Evolutionary conservation across 2,888 invertebrate genomes (phyloP), one percentile per base, ranked within the genome.

Genomic region (Eupithecia subfuscata): DNA sequence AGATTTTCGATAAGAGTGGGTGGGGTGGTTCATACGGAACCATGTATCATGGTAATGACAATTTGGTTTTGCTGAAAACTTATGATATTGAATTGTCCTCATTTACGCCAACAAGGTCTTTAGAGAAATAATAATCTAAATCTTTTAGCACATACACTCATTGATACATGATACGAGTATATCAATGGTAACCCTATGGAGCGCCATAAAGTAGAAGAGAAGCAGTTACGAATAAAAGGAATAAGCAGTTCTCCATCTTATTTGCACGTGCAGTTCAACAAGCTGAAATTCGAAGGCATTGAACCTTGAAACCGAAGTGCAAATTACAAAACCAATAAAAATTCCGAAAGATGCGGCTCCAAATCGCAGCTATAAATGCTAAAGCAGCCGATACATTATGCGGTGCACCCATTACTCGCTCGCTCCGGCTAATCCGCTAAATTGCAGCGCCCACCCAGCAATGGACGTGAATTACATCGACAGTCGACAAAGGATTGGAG

Each of bases 391-490:
- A 81, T 81, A 76, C 63, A 79, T 81, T 80, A 78, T 75, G 75
- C 73, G 75, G 79, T 77, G 25, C 75, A 73, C 79, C 79, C 79
- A 81, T 81, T 79, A 80, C 81, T 74, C 74, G 79, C 72, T 73
- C 74, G 76, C 73, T 76, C 77, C 71, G 72, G 77, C 78, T 80
- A 82, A 82, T 82, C 79, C 80, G 71, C 75, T 71, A 79, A 78
- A 79, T 78, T 78, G 79, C 79, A 70, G 75, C 79, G 74, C 75
- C 79, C 76, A 79, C 56, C 81, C 75, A 76, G 80, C 80, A 78
- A 80, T 80, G 79, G 80, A 78, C 77, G 78, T 80, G 80, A 82
- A 80, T 80, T 79, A 80, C 75, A 80, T 78, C 79, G 79, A 77
- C 75, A 72, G 48, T 76, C 77, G 78, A 79, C 80, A 80, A 80